These are phyloP conservation scores for Notodonta ziczac DNA, from an alignment of 2,888 invertebrate genomes.

Conservation along the genomic window DNA sequence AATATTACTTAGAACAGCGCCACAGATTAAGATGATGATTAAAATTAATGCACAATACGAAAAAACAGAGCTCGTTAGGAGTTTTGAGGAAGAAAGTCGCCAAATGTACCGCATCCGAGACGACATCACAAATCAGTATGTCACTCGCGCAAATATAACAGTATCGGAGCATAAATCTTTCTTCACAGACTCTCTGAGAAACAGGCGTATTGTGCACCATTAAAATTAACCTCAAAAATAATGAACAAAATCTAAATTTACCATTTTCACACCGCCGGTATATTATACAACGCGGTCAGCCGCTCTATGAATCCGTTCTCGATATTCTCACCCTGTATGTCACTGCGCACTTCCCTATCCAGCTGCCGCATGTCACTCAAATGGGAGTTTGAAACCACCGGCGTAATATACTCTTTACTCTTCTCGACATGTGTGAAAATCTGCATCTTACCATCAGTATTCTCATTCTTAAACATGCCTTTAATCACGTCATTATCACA, in stretches of 20 bases:
- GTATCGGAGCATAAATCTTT: no score
- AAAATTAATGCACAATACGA: no score
- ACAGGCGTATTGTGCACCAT: no score
- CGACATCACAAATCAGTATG: no score
- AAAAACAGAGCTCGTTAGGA: no score
- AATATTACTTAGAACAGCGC: no score
- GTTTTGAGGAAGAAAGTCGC: no score
- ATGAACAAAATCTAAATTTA: neutral
- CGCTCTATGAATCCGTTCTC: conserved; percentile 69
- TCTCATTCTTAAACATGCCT: conserved; percentile 44
- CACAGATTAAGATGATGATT: no score
- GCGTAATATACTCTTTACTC: conserved; percentile 42
- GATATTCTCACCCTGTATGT: conserved; percentile 56
- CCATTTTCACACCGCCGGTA: conserved; percentile 59
- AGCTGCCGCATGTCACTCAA: conserved; percentile 58
- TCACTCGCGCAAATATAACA: no score
- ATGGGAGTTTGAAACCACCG: neutral
- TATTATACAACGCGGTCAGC: conserved; percentile 70
- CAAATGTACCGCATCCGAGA: no score
- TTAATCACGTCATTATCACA: conserved; percentile 40
- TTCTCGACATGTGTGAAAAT: conserved; percentile 70
- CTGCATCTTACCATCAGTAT: conserved; percentile 71
- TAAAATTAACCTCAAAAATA: neutral
- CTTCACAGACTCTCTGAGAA: no score
- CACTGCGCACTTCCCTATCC: conserved; percentile 55